Base-by-base conservation (phyloP, 2,888 invertebrate species). In the Ptychoptera contaminata region DNA sequence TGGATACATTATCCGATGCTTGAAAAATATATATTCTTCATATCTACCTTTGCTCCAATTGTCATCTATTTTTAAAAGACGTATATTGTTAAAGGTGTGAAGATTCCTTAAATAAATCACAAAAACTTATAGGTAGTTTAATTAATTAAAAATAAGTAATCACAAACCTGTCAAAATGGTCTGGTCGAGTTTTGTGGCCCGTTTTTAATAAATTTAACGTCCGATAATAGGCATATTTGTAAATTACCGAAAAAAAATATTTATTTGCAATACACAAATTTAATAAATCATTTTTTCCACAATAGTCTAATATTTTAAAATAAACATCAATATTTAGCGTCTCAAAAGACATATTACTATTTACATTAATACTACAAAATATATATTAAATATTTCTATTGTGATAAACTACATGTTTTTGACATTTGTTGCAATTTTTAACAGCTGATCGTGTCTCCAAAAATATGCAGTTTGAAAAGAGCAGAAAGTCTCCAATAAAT, bases 31-130 rank as follows among this genome's bases (percentile, higher is more conserved):
- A 30, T 58, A 61, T 49, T 71, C 71, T 11, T 59, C 55, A 52
- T 71, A 77, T 41, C 59, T 59, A 2, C 74, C 76, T 40, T 58
- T 60, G n/a, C 63, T 54, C 76, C 76, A 77, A 53, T 76, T 75
- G n/a, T 61, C 63, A 57, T 55, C 65, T 57, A 57, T 59, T 58
- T 51, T 61, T 50, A 54, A 57, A 41, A 54, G 61, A 52, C 54
- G 67, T 31, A 49, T 61, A 47, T 53, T 60, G 29, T 56, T 61
- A 37, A 55, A 58, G 55, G 55, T 60, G 2, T 50, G 49, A 39
- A 50, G 52, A 31, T 62, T 63, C 46, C 63, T 64, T 42, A 7
- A 50, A 48, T 3, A 7, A 23, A 23, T 5, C 3, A 23, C 23
- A 23, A 23, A 23, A 3, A 23, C 23, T 23, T 5, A 23, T 23